phyloP scores from a whole-genome alignment of 2,888 invertebrate species.

The Philereme transversata region DNA sequence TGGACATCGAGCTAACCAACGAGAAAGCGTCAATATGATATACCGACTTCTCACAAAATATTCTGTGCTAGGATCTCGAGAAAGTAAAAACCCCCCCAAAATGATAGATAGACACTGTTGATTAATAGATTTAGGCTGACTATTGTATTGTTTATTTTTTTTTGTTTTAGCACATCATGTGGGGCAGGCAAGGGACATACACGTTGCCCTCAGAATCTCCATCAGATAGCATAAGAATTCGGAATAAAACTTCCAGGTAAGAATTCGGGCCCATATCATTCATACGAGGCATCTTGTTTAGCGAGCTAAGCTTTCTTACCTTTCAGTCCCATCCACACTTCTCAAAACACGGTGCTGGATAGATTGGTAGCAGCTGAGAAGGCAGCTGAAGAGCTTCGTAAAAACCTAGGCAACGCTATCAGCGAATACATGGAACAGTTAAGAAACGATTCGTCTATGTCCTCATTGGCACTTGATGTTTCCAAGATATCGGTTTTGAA shows the following conservation, averaged over 20 bases:
- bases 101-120: no score
- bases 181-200: conserved; percentile 68
- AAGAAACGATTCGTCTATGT: conserved; percentile 63
- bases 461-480: conserved; percentile 69
- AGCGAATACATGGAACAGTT: conserved; percentile 59
- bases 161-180: conserved; percentile 50
- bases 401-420: conserved; percentile 56
- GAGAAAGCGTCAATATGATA: no score
- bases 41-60: no score
- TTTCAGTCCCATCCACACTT: conserved; percentile 67
- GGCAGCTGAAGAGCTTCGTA: conserved; percentile 58
- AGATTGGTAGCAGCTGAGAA: conserved; percentile 62
- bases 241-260: conserved; percentile 77
- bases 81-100: no score
- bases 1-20: no score
- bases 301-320: neutral
- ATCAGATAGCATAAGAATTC: conserved; percentile 53
- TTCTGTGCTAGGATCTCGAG: no score
- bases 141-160: neutral
- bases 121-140: no score
- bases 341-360: conserved; percentile 54
- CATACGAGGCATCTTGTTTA: neutral
- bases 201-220: conserved; percentile 62
- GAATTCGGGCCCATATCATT: neutral
- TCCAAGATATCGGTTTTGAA: conserved; percentile 76